Conservation (phyloP, 2,797 vertebrate genomes). For the Spheniscus humboldti region DNA sequence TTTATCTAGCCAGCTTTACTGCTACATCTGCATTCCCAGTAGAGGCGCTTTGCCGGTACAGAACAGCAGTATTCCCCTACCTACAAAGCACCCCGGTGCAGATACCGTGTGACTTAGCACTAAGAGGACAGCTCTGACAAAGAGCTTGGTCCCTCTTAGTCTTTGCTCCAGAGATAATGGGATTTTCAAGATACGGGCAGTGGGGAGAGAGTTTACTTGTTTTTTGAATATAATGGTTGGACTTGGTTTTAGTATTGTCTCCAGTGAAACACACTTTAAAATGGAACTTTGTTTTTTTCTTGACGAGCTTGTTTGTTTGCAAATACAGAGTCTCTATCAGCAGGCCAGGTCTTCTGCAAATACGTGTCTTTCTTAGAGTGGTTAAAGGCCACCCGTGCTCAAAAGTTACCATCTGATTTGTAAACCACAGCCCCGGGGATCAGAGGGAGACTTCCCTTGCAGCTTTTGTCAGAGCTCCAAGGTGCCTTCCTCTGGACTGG, state of each 20-base stretch:
- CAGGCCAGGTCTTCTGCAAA: conserved; percentile 60
- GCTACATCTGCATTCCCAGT: not conserved
- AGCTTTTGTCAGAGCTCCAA: not conserved
- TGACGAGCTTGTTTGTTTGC: not conserved
- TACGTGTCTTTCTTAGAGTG: conserved; percentile 49
- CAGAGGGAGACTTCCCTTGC: conserved; percentile 35
- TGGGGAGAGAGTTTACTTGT: not conserved
- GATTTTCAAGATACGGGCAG: not conserved
- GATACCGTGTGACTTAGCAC: accelerated
- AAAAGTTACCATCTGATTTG: conserved; percentile 59
- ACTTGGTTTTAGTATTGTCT: not conserved
- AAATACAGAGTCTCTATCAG: conserved; percentile 56
- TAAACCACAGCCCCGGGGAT: conserved; percentile 51
- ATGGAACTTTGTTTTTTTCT: not conserved
- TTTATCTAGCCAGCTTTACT: not conserved
- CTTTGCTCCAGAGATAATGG: conserved; percentile 2
- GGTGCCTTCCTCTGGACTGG: not conserved
- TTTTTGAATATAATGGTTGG: conserved; percentile 12
- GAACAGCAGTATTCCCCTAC: not conserved
- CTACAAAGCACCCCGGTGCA: not conserved
- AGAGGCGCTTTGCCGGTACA: not conserved
- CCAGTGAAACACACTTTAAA: not conserved
- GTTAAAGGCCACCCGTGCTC: conserved; percentile 31
- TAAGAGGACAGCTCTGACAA: not conserved
- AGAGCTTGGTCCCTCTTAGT: not conserved